These are phyloP conservation scores for Oostethus manadensis DNA, from an alignment of 2,113 vertebrate genomes.

Conservation along the genomic window DNA sequence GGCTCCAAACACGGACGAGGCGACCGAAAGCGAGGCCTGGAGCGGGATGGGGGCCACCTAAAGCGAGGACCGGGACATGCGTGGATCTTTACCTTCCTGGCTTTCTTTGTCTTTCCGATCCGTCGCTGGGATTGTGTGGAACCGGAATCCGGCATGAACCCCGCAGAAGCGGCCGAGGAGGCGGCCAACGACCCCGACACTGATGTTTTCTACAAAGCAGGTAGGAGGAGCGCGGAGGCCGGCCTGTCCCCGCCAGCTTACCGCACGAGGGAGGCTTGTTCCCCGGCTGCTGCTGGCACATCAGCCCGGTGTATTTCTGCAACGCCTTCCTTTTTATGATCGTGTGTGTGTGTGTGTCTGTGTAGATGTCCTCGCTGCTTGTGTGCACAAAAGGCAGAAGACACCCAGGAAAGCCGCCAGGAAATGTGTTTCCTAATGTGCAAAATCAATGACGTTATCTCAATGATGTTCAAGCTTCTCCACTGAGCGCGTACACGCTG, in stretches of 20 bases:
- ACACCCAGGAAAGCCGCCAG: not conserved
- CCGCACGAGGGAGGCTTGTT: not conserved
- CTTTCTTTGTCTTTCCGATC: slow-evolving; percentile 15
- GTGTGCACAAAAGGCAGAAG: not conserved
- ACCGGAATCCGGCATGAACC: slow-evolving; percentile 61
- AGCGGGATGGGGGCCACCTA: slow-evolving; percentile 29
- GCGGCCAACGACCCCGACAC: slow-evolving; percentile 65
- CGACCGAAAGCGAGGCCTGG: slow-evolving; percentile 17
- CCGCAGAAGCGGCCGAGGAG: slow-evolving; percentile 65
- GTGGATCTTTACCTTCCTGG: slow-evolving; percentile 10
- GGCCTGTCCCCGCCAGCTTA: no score
- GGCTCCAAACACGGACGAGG: slow-evolving; percentile 35
- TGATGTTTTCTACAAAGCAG: slow-evolving; percentile 67
- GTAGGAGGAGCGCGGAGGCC: slow-evolving; percentile 28
- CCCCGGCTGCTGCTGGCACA: not conserved
- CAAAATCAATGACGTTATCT: slow-evolving; percentile 3
- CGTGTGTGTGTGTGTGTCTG: not conserved
- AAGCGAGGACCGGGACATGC: slow-evolving; percentile 35
- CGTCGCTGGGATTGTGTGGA: slow-evolving; percentile 43
- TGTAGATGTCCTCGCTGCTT: not conserved
- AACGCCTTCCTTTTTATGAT: not conserved
- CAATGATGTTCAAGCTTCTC: slow-evolving; percentile 3
- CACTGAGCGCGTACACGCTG: not conserved
- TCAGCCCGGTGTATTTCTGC: slow-evolving; percentile 1
- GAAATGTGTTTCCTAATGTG: slow-evolving; percentile 5